Evolutionary conservation across 2,888 invertebrate genomes (phyloP).

Genomic region (Lumbricus terrestris): DNA sequence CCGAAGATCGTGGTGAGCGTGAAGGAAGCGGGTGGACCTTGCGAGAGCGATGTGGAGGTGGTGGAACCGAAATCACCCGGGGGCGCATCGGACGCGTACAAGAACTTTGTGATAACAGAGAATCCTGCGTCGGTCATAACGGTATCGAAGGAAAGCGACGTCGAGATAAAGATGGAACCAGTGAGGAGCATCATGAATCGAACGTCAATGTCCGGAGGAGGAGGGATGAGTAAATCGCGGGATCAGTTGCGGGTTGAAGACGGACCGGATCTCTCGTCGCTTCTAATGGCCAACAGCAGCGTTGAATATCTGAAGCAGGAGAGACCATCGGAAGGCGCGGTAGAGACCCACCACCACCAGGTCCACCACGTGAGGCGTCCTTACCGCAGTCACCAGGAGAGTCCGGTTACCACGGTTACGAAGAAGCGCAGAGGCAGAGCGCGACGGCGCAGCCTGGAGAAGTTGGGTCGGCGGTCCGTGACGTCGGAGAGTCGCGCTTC

Average conservation of each 20-base stretch:
- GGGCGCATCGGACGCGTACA: background rate
- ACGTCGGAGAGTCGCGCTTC: background rate
- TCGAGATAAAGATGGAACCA: conserved; percentile 23
- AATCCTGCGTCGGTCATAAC: conserved; percentile 25
- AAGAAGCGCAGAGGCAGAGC: background rate
- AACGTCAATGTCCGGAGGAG: background rate
- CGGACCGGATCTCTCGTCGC: background rate
- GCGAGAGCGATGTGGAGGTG: conserved; percentile 28
- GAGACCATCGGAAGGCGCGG: background rate
- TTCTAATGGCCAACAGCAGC: background rate
- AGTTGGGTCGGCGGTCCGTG: background rate
- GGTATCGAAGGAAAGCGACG: background rate
- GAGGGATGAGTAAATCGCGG: background rate
- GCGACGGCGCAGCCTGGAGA: background rate
- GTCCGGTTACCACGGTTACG: background rate
- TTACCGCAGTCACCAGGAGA: background rate
- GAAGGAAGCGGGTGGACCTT: background rate
- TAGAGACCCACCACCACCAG: background rate
- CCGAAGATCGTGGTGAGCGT: conserved; percentile 18
- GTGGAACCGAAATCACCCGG: conserved; percentile 33
- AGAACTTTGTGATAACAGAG: conserved; percentile 28
- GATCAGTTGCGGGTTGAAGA: background rate
- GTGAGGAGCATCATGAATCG: conserved; percentile 20
- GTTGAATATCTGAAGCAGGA: background rate
- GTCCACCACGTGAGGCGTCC: background rate